A percentile compares a stretch with the other conserved stretches of the same genome.
These are phyloP conservation scores for Steinernema scapterisci DNA, from an alignment of 2,888 invertebrate genomes.

Conservation along the genomic window DNA sequence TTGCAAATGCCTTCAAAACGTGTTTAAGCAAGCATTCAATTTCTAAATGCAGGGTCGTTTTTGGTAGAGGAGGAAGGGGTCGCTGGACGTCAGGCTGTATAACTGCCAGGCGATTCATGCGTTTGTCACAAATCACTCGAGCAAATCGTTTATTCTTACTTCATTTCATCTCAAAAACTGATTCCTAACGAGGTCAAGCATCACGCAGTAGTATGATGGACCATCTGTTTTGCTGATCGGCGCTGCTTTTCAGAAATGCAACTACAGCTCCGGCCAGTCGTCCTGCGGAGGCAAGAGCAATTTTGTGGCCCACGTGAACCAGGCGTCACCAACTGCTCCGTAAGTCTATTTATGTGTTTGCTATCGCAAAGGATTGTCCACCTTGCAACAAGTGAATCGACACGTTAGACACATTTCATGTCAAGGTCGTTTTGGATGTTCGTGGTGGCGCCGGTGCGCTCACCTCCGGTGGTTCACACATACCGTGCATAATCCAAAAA, in stretches of 20 bases:
- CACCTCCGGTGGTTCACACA: not conserved
- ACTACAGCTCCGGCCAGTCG: slow-evolving; percentile 63
- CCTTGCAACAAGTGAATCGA: slow-evolving; percentile 21
- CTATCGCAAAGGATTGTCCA: not conserved
- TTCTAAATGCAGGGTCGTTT: no score
- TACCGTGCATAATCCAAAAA: not conserved
- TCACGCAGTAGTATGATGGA: not conserved
- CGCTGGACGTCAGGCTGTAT: not conserved
- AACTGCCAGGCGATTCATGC: no score
- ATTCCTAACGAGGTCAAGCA: slow-evolving; percentile 28
- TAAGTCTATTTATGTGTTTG: slow-evolving; percentile 41
- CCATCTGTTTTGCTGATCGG: slow-evolving; percentile 5
- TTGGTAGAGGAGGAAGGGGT: no score
- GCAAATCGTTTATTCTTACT: slow-evolving; percentile 29
- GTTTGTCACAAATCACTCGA: not conserved
- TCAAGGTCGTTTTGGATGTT: slow-evolving; percentile 20
- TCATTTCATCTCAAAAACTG: slow-evolving; percentile 11
- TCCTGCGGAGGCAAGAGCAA: slow-evolving; percentile 65
- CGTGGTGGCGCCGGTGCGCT: not conserved
- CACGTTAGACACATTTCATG: slow-evolving; percentile 20
- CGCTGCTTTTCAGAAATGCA: slow-evolving; percentile 52
- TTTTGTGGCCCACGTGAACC: slow-evolving; percentile 65
- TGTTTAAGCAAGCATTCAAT: no score
- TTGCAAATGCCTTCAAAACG: no score
- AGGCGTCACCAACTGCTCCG: slow-evolving; percentile 57